Base-by-base conservation (phyloP, 2,888 invertebrate species). In the Lissonota sp. region DNA sequence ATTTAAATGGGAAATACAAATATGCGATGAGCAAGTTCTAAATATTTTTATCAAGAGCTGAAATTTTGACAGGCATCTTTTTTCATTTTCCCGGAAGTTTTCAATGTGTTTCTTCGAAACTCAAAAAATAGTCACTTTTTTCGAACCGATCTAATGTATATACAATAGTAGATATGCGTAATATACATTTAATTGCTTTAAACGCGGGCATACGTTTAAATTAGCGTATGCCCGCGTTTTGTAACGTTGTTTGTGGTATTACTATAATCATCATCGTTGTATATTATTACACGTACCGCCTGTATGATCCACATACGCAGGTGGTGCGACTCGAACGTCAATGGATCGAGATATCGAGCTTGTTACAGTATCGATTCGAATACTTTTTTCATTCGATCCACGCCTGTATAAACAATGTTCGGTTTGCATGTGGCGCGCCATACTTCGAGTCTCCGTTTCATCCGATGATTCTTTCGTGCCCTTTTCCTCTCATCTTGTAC, bases 271-370 rank as follows among this genome's bases (percentile, higher is more conserved):
- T 26, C 26, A 26, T 26, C 26, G 26, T 26, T 26, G 26, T 26
- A 26, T 26, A 26, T 26, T 26, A 26, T 26, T 26, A 26, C 26
- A 26, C 26, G 26, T 26, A 26, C 26, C 26, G 26, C 26, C 26
- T 26, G 26, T 26, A 26, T 26, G 26, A 26, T 26, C 44, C 26
- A 63, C 64, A 70, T 77, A n/a, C 16, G 79, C 79, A 74, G 74
- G 74, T 74, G 64, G 51, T 26, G 26, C 26, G 26, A 26, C 37
- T 14, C 51, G 63, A 26, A 63, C 42, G 26, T 2, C 26, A 3
- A 26, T 26, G 40, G 58, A 79, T 73, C 73, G 62, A 75, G 57
- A 57, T 49, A 63, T 67, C 53, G 69, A 46, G 26, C 26, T 26
- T 26, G 26, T 26, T 39, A 62, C 58, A 51, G 72, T 63, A 44